Base-by-base conservation (phyloP, 2,797 vertebrate species). In the Hemitrygon akajei region DNA sequence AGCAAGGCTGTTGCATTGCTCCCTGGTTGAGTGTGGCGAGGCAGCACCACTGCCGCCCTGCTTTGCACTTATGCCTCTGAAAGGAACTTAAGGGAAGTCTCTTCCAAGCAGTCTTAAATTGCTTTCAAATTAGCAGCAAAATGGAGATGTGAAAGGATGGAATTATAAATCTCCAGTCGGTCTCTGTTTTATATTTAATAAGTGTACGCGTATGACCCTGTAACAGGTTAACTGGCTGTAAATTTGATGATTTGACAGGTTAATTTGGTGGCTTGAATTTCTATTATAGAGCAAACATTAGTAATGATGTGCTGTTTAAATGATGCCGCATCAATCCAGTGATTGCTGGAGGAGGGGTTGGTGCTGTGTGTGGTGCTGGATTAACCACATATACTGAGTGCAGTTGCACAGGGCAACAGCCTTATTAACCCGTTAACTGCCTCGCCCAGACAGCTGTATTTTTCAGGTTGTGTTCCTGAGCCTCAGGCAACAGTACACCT, bases 221-320 rank as follows among this genome's bases (percentile, higher is more conserved):
- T 69, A 89, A 89, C 86, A 89, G 86, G 86, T 89, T 89, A 89
- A 89, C 86, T 69, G 86, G 86, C 86, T 89, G 63, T 89, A 89
- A 89, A 89, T 69, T 89, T 89, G 60, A 89, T 69, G 86, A 89
- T 11, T 89, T 89, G 86, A 89, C 86, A 69, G 86, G 63, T 89
- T 89, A 89, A 69, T 89, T 89, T 69, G 86, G 66, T 69, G 86
- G 86, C 60, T 89, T 66, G 86, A 69, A 66, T 89, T 66, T 89
- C 86, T 69, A 69, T 89, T 89, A 89, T 89, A 89, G 18, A 89
- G n/a, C 86, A 69, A 89, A 89, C 63, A 69, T 89, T 89, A 89
- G 86, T 63, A 69, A 37, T 37, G 86, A 69, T 89, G 86, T 89
- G 63, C 69, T 89, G 63, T 89, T 89, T 89, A 89, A 47, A 89